phyloP scores from a whole-genome alignment of 2,888 invertebrate species.

The Gibbula magus region DNA sequence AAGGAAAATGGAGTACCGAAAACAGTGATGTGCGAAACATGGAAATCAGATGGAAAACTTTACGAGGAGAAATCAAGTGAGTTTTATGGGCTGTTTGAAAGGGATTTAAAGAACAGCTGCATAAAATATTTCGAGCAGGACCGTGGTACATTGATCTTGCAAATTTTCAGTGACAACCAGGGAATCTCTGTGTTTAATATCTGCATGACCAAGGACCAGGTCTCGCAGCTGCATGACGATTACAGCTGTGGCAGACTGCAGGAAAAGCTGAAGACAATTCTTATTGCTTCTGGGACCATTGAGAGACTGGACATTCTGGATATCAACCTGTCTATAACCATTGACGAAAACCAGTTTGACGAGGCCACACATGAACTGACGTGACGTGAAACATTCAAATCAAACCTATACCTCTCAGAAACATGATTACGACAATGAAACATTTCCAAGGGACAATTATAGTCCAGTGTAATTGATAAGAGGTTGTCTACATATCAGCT shows the following conservation, averaged over 20 bases:
- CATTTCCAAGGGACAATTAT: too few relatives aligned
- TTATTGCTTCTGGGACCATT: conserved; percentile 40
- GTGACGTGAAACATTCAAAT: not conserved
- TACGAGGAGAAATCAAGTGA: conserved; percentile 48
- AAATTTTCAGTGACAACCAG: conserved; percentile 57
- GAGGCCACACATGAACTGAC: conserved; percentile 56
- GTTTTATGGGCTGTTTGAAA: conserved; percentile 57
- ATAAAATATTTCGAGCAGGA: conserved; percentile 72
- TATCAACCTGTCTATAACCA: conserved; percentile 58
- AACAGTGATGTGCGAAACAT: conserved; percentile 45
- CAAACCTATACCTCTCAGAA: too few relatives aligned
- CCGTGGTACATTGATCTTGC: conserved; percentile 68
- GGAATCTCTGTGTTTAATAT: conserved; percentile 66
- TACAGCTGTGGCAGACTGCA: conserved; percentile 57
- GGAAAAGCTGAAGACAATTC: conserved; percentile 55
- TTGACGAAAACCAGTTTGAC: conserved; percentile 62
- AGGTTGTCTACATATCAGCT: too few relatives aligned
- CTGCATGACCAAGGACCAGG: conserved; percentile 65
- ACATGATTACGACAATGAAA: too few relatives aligned
- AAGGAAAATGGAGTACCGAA: conserved; percentile 11
- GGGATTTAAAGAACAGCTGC: conserved; percentile 54
- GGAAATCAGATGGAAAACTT: conserved; percentile 46
- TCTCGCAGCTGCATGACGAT: conserved; percentile 60
- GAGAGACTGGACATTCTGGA: conserved; percentile 60
- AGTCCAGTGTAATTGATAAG: too few relatives aligned